Evolutionary conservation across 92 coral and sea anemone species (phyloP), one percentile per base, ranked within the genome.

Genomic region (Epizoanthus rinbou): DNA sequence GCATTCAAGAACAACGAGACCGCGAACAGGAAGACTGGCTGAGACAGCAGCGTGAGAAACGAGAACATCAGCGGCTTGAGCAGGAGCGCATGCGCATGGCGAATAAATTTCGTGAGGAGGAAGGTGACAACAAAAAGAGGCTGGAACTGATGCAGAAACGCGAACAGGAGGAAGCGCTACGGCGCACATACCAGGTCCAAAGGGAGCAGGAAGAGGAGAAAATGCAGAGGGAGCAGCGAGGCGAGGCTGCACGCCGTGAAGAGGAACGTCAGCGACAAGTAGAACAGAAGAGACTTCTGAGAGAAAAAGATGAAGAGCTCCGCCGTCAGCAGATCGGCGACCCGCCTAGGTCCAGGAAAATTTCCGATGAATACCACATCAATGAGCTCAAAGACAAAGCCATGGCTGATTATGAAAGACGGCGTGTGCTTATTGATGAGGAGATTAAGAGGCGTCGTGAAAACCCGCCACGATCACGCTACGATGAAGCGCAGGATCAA

Each of bases 281-380:
- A 23, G 98, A 89, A 79, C 98, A 97, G 68, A 92, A 91, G 80
- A 83, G 37, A 37, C 78, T 93, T 1, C 63, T 93, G 45, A 72
- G 88, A 60, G 99, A 97, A 85, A 97, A 90, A 86, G 99, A 97
- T 68, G 90, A 91, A 68, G 98, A 94, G 73, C 85, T 93, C 16
- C 94, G 97, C 2, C 86, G 92, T 24, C 98, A 94, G 84, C 98
- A 87, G 66, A 71, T 67, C 19, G 95, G 88, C 50, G 98, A 94
- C 50, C 93, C 92, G 50, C 80, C 87, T 21, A 84, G 86, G 10
- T 83, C 85, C 6, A 85, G 84, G 21, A 75, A 80, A 33, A 62
- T 89, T 24, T 82, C 82, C 13, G 91, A 93, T 4, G 87, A 85
- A 35, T 85, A 81, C 66, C 95, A 93, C 69, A 91, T 93, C 52